Base-by-base conservation (phyloP, 2,888 invertebrate species). In the Acronicta alni region DNA sequence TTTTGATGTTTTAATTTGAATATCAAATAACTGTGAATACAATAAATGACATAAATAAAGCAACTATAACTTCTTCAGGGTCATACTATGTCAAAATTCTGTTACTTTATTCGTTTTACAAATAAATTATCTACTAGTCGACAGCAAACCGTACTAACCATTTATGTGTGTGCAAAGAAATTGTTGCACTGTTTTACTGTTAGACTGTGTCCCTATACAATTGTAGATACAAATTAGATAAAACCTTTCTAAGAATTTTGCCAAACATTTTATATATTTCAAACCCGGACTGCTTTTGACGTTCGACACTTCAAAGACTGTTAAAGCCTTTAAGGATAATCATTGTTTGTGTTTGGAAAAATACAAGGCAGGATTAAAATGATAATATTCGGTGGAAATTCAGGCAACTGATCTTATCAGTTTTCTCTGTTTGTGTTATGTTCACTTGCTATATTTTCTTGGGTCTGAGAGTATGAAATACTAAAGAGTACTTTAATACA, bases 301-400 rank as follows among this genome's bases (percentile, higher is more conserved):
- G 10, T 12, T n/a, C 18, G 48, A 37, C 51, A 59, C 30, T 45
- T 60, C 61, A 67, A 61, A 61, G 43, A 16, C 14, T 23, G n/a
- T 35, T 35, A n/a, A n/a, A 35, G 17, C 12, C n/a, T 59, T 44
- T 30, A 20, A 10, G n/a, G 35, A 35, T 35, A n/a, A 23, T 23
- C 20, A 46, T n/a, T 8, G 23, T 42, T 42, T 52, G 18, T 9
- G 16, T n/a, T n/a, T n/a, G 10, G 6, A 20, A 14, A 12, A 12
- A 16, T 23, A 16, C 20, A 9, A 20, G 32, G 26, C 48, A 30
- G 10, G 3, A 45, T 45, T 67, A 42, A 53, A 64, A 64, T 43
- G 18, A 44, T n/a, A n/a, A n/a, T 51, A 30, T 30, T 30, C 12
- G 12, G 12, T 30, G 3, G n/a, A 12, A 30, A 30, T 12, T 12